phyloP scores from a whole-genome alignment of 2,797 vertebrate species.

The Bradypus variegatus region DNA sequence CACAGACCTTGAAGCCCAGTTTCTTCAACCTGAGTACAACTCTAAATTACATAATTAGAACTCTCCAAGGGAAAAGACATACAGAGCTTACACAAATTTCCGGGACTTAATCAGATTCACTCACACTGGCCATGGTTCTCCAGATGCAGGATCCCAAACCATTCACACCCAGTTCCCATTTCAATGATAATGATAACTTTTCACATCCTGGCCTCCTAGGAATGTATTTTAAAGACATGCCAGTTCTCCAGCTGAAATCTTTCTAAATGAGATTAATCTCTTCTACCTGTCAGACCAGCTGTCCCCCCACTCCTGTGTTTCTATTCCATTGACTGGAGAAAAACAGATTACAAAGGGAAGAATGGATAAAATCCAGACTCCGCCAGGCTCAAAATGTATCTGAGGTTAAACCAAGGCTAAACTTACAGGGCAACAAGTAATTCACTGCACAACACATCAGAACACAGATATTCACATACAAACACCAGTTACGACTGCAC shows the following conservation, averaged over 20 bases:
- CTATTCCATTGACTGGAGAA: conserved; percentile 48
- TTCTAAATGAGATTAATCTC: conserved; percentile 56
- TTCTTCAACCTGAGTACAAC: conserved; percentile 16
- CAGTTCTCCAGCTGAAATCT: conserved; percentile 22
- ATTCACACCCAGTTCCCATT: conserved; percentile 61
- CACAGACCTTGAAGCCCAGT: not conserved
- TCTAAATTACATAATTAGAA: not conserved
- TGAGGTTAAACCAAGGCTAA: not conserved
- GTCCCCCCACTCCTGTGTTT: conserved; percentile 35
- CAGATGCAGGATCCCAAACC: not conserved
- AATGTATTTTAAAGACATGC: conserved; percentile 50
- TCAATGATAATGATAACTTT: conserved; percentile 64
- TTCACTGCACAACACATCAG: not conserved
- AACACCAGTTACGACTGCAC: not conserved
- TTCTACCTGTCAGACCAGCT: not conserved
- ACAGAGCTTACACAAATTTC: not conserved
- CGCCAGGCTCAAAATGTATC: not conserved
- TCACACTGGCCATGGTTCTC: not conserved
- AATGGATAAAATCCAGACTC: conserved; percentile 33
- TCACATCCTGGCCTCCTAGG: conserved; percentile 62
- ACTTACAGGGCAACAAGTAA: not conserved
- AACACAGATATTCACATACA: not conserved
- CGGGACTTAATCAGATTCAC: not conserved
- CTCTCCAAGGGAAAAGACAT: not conserved
- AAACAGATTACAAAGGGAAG: conserved; percentile 44